These are phyloP conservation scores for Apomyelois bistriatella DNA, from an alignment of 2,888 invertebrate species.

Conservation along the genomic window DNA sequence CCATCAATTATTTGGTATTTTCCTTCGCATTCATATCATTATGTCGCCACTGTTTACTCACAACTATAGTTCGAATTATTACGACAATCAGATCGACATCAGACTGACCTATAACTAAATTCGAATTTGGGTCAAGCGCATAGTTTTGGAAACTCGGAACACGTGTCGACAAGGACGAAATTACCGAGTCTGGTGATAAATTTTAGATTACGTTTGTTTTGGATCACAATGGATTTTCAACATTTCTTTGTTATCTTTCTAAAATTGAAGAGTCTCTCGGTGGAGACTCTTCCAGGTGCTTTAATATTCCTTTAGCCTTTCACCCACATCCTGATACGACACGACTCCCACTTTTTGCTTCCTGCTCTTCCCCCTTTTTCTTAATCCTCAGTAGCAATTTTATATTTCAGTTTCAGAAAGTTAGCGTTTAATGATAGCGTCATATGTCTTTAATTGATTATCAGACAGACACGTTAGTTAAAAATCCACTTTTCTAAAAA, in stretches of 20 bases:
- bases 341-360: too few species aligned
- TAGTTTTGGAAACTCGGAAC: conserved; percentile 8
- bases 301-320: too few species aligned
- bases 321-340: too few species aligned
- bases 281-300: too few species aligned
- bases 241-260: neutral
- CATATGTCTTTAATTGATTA: too few species aligned
- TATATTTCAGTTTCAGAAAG: too few species aligned
- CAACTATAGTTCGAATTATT: conserved; percentile 1
- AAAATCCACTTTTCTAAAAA: too few species aligned
- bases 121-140: conserved; percentile 23
- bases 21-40: neutral
- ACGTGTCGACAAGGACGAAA: conserved; percentile 12
- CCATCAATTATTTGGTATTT: neutral
- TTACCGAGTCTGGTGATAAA: neutral
- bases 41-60: neutral
- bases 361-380: too few species aligned
- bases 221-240: neutral
- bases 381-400: too few species aligned
- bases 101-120: conserved; percentile 19
- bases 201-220: conserved; percentile 1
- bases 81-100: neutral
- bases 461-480: too few species aligned
- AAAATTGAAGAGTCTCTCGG: too few species aligned
- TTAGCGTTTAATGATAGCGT: too few species aligned